phyloP scores from a whole-genome alignment of 1,140 invertebrate species.

The Drosophila bifasciata region DNA sequence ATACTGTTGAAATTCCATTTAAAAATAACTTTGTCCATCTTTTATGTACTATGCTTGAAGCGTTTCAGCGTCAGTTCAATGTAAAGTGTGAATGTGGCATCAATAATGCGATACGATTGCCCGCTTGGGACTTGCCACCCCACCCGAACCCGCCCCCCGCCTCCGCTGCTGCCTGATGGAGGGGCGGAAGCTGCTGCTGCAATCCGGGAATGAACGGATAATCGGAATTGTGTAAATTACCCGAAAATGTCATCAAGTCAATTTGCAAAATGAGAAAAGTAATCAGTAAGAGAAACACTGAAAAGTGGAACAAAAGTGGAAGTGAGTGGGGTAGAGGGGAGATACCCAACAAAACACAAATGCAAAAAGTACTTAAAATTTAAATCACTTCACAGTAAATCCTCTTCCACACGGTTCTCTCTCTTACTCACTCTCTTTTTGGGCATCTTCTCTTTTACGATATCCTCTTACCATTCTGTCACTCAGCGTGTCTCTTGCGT shows the following conservation, averaged over 20 bases:
- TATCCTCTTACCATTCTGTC: too few species aligned
- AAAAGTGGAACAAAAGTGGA: not conserved
- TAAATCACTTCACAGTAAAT: constrained; percentile 79
- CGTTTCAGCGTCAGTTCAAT: too few species aligned
- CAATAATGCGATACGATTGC: too few species aligned
- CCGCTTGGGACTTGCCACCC: not conserved
- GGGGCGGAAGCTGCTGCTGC: not conserved
- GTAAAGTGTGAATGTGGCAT: too few species aligned
- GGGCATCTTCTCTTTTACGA: not conserved
- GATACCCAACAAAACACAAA: constrained; percentile 29
- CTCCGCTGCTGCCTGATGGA: not conserved
- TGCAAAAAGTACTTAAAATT: constrained; percentile 79
- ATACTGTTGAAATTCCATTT: too few species aligned
- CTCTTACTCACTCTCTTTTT: not conserved
- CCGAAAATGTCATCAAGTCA: constrained; percentile 79
- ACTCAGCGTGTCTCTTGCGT: constrained; percentile 2
- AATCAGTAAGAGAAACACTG: constrained; percentile 65
- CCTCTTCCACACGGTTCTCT: constrained; percentile 41
- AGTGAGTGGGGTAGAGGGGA: not conserved
- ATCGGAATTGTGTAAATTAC: constrained; percentile 72
- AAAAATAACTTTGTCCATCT: too few species aligned
- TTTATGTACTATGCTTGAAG: too few species aligned
- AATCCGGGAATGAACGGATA: constrained; percentile 32
- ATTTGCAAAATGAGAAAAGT: constrained; percentile 80
- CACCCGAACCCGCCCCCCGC: too few species aligned